These are phyloP conservation scores for Clitarchus hookeri DNA, from an alignment of 2,888 invertebrate genomes.

Conservation along the genomic window DNA sequence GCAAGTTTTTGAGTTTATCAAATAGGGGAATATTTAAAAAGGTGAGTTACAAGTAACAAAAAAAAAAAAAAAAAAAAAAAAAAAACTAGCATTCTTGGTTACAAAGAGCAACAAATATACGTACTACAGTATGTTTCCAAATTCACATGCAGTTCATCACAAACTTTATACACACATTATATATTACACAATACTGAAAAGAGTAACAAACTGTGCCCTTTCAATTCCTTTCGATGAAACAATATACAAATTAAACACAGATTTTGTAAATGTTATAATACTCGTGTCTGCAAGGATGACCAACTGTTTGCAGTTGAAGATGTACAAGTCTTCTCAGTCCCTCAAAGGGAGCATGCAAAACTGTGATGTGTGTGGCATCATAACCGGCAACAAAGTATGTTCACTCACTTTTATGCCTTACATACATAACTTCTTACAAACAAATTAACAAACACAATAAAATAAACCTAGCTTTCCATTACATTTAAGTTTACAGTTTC, in stretches of 20 bases:
- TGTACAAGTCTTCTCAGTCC: not conserved
- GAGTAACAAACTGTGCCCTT: not conserved
- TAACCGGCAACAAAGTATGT: not conserved
- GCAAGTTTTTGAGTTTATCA: too few relatives aligned
- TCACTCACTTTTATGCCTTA: slow-evolving; percentile 3
- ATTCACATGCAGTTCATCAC: too few relatives aligned
- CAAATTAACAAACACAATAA: slow-evolving; percentile 23
- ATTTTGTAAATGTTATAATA: not conserved
- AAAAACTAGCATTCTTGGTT: too few relatives aligned
- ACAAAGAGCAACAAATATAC: too few relatives aligned
- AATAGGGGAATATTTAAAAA: too few relatives aligned
- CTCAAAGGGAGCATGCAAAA: not conserved
- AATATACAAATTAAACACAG: too few relatives aligned
- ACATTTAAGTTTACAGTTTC: slow-evolving; percentile 10
- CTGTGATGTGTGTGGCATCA: slow-evolving; percentile 7
- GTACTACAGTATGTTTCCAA: too few relatives aligned
- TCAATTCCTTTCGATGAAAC: not conserved
- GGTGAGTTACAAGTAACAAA: too few relatives aligned
- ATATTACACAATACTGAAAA: not conserved
- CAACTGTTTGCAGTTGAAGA: not conserved
- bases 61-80: too few relatives aligned
- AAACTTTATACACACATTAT: too few relatives aligned
- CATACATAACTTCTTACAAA: not conserved
- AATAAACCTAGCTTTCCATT: slow-evolving; percentile 24
- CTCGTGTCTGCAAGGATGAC: not conserved